Evolutionary conservation across 2,888 invertebrate species (phyloP).

Genomic region (Aspidiotus destructor): DNA sequence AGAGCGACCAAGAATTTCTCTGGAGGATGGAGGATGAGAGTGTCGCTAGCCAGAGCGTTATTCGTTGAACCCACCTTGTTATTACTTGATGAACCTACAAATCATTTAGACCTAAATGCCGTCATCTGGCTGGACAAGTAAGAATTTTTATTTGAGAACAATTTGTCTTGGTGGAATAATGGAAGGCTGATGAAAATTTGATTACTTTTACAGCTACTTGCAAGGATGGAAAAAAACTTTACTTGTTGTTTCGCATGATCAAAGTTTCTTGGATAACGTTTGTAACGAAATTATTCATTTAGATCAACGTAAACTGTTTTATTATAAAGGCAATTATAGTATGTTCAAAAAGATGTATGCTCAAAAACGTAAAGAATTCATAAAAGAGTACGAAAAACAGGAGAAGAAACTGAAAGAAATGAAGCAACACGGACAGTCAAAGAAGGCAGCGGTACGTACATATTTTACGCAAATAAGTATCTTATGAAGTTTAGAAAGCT

Average conservation of each 20-base stretch:
- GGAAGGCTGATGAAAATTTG: slow-evolving; percentile 5
- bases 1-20: slow-evolving; percentile 61
- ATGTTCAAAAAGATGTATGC: slow-evolving; percentile 98
- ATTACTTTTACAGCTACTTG: slow-evolving; percentile 59
- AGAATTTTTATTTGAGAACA: slow-evolving; percentile 41
- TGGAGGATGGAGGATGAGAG: slow-evolving; percentile 61
- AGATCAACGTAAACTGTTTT: slow-evolving; percentile 84
- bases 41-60: slow-evolving; percentile 56
- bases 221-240: slow-evolving; percentile 99
- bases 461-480: slow-evolving; percentile 10
- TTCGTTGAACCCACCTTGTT: slow-evolving; percentile 57
- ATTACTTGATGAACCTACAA: slow-evolving; percentile 58
- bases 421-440: slow-evolving; percentile 90
- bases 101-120: slow-evolving; percentile 71
- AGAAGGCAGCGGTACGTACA: slow-evolving; percentile 69
- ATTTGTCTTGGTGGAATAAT: not conserved
- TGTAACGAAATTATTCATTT: slow-evolving; percentile 98
- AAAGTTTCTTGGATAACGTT: slow-evolving; percentile 97
- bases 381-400: slow-evolving; percentile 96
- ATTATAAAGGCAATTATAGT: slow-evolving; percentile 95
- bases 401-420: slow-evolving; percentile 90
- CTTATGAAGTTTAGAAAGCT: not conserved
- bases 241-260: slow-evolving; percentile 97
- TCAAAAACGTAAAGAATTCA: slow-evolving; percentile 88
- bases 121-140: slow-evolving; percentile 99